These are phyloP conservation scores for Phocoena phocoena DNA, from an alignment of 2,113 vertebrate genomes.

Conservation along the genomic window DNA sequence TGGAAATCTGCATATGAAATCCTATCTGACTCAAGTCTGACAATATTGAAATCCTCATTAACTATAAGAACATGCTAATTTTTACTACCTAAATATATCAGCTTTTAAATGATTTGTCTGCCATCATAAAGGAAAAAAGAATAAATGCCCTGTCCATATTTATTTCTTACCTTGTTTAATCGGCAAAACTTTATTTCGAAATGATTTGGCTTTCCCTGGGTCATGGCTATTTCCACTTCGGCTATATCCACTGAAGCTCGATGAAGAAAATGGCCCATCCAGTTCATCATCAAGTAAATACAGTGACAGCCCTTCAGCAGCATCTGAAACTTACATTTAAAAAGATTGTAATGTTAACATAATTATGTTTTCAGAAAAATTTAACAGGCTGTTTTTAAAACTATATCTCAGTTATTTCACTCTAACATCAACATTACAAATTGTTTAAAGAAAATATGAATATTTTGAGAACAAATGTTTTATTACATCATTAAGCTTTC, in stretches of 20 bases:
- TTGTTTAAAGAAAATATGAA: not conserved
- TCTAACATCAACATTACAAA: not conserved
- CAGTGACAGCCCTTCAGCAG: conserved; percentile 84
- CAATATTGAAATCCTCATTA: conserved; percentile 39
- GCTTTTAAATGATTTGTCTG: conserved; percentile 32
- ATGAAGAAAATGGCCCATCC: conserved; percentile 89
- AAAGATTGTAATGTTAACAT: conserved; percentile 43
- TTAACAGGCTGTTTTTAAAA: conserved; percentile 45
- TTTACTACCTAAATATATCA: not conserved
- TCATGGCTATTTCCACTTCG: conserved; percentile 80
- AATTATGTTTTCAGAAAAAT: conserved; percentile 15
- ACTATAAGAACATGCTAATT: conserved; percentile 8
- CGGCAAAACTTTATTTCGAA: conserved; percentile 87
- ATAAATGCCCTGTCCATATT: not conserved
- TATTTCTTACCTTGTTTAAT: conserved; percentile 85
- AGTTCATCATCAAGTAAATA: conserved; percentile 86
- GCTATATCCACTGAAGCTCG: conserved; percentile 86
- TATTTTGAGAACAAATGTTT: conserved; percentile 39
- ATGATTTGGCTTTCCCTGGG: conserved; percentile 82
- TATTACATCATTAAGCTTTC: conserved; percentile 9
- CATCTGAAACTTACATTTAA: conserved; percentile 86
- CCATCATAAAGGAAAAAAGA: not conserved
- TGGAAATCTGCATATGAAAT: conserved; percentile 16
- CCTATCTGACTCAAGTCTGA: not conserved
- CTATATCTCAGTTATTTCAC: not conserved